Conservation (phyloP, 2,113 vertebrate species). For the Eira barbara region DNA sequence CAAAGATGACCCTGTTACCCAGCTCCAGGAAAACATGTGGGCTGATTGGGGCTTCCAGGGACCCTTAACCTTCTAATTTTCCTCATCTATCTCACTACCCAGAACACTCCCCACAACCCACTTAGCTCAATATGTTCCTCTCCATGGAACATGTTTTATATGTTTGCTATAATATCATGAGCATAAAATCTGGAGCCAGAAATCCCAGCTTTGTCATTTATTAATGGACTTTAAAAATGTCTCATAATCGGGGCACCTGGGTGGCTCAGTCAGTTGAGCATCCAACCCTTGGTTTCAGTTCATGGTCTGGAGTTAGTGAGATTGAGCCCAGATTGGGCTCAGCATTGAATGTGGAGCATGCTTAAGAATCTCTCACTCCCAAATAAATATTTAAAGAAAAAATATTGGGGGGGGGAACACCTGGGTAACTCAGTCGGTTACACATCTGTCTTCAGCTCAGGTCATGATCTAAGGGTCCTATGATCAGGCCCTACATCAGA, state of each 20-base stretch:
- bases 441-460: too few relatives aligned
- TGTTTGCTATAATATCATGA: background rate
- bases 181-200: background rate
- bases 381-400: too few relatives aligned
- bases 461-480: too few relatives aligned
- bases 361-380: background rate
- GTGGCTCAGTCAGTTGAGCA: background rate
- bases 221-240: background rate
- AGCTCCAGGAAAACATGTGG: background rate
- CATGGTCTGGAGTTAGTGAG: background rate
- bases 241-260: background rate
- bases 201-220: background rate
- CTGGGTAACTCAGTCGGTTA: too few relatives aligned
- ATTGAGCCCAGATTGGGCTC: background rate
- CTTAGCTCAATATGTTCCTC: background rate
- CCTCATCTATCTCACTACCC: background rate
- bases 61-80: background rate
- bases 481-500: too few relatives aligned
- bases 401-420: too few relatives aligned
- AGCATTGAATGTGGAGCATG: accelerated
- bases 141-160: background rate
- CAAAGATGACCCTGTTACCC: background rate
- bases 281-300: background rate
- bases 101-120: background rate
- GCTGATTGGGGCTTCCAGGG: background rate